Evolutionary conservation across 1,140 invertebrate species (phyloP).

Genomic region (Aphelenchoides besseyi): DNA sequence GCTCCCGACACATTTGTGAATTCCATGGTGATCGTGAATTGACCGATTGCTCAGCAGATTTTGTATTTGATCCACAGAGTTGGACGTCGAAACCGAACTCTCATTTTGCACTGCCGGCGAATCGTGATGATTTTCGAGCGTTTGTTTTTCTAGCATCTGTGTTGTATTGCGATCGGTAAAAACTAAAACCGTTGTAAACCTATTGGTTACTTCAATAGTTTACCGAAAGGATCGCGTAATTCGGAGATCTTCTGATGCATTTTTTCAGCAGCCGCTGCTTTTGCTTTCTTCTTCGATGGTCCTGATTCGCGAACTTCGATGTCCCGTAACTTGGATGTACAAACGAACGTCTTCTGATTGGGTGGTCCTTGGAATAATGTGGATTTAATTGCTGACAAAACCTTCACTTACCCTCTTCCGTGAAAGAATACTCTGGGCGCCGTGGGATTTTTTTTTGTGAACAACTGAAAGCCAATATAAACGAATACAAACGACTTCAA

Average conservation of each 20-base stretch:
- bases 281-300: slow-evolving; percentile 21
- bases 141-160: neutral
- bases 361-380: too few species aligned
- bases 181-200: neutral
- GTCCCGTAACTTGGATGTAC: neutral
- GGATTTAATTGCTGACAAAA: too few species aligned
- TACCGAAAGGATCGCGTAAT: neutral
- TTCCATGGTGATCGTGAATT: neutral
- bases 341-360: slow-evolving; percentile 10
- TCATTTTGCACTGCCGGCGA: too few species aligned
- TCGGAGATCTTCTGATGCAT: slow-evolving; percentile 10
- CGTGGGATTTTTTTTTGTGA: slow-evolving; percentile 3
- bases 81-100: too few species aligned
- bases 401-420: too few species aligned
- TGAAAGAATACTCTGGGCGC: slow-evolving; percentile 2
- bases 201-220: neutral
- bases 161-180: too few species aligned
- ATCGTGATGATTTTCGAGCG: neutral
- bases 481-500: neutral
- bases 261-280: neutral
- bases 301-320: slow-evolving; percentile 1
- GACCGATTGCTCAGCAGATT: neutral
- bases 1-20: neutral
- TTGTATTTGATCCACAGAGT: neutral
- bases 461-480: neutral